These are phyloP conservation scores for Protophormia terraenovae DNA, from an alignment of 2,888 invertebrate genomes.

Conservation along the genomic window DNA sequence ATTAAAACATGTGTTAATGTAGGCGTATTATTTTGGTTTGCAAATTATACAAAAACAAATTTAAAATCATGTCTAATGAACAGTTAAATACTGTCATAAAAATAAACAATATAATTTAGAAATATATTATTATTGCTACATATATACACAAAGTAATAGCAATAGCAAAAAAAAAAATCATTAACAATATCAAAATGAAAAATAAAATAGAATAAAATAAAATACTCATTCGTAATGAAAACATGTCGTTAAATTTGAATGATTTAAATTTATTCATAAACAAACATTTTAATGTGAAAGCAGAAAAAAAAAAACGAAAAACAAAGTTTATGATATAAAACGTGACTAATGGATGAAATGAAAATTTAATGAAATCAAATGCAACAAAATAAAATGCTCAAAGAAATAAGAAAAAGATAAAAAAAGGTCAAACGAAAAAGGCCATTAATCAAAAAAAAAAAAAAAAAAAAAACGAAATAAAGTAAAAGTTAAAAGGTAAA, in stretches of 20 bases:
- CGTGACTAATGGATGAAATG: conserved; percentile 20
- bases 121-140: background rate
- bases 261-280: background rate
- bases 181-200: background rate
- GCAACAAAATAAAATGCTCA: background rate
- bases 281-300: too few relatives aligned
- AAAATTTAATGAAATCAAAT: background rate
- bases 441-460: background rate
- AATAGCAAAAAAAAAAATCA: background rate
- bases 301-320: background rate
- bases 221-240: background rate
- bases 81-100: conserved; percentile 40
- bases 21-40: conserved; percentile 1
- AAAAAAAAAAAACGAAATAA: too few relatives aligned
- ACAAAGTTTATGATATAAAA: background rate
- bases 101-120: background rate
- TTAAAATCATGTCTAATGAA: conserved; percentile 39
- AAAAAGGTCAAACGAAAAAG: too few relatives aligned
- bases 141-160: too few relatives aligned
- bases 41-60: background rate
- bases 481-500: too few relatives aligned
- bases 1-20: background rate
- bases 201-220: background rate
- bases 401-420: background rate
- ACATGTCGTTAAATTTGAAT: background rate